Base-by-base conservation (phyloP, 2,113 vertebrate genomes). In the Pheucticus melanocephalus region DNA sequence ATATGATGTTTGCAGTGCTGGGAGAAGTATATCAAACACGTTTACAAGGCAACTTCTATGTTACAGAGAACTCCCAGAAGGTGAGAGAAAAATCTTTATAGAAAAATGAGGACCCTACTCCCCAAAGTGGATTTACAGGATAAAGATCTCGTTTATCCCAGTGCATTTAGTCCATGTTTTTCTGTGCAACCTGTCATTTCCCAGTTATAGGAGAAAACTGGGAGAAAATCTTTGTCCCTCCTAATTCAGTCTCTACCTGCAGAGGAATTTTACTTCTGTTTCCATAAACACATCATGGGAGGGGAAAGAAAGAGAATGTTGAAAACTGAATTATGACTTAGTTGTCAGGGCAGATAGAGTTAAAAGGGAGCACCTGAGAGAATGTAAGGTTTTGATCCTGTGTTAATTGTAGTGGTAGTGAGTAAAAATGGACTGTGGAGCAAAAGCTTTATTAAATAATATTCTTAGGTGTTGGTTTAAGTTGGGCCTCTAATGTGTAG, bases 1-100 rank as follows among this genome's bases (percentile, higher is more conserved):
- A 70, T 51, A 27, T 6, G 48, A 13, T 94, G 92, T 96, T 96
- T 95, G 69, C 31, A 5, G 22, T 86, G 25, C 63, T 59, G 71
- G 88, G 79, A 88, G 92, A 95, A 95, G 53, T 31, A 45, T 11
- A 56, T 84, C 60, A 83, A 68, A 64, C 63, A n/a, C 16, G 1
- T 73, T 91, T 81, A 73, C 28, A 39, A 12, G 76, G 84, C 21
- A 72, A 2, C 47, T 66, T 91, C 10, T 33, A 0, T 5, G 27
- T 39, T 53, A 33, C 3, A 47, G 75, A 47, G 69, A 21, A 6
- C 42, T 53, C 54, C 15, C 12, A 23, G 75, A 31, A 54, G 42
- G 28, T 61, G 31, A 86, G 16, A 20, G 30, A 27, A 3, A 47
- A 59, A 40, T 9, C 75, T 82, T 44, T 21, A 19, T 8, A 21